Evolutionary conservation across 35 echinoderm and acorn worm species (phyloP), one percentile per base, ranked within the genome.

Genomic region (Apostichopus japonicus): DNA sequence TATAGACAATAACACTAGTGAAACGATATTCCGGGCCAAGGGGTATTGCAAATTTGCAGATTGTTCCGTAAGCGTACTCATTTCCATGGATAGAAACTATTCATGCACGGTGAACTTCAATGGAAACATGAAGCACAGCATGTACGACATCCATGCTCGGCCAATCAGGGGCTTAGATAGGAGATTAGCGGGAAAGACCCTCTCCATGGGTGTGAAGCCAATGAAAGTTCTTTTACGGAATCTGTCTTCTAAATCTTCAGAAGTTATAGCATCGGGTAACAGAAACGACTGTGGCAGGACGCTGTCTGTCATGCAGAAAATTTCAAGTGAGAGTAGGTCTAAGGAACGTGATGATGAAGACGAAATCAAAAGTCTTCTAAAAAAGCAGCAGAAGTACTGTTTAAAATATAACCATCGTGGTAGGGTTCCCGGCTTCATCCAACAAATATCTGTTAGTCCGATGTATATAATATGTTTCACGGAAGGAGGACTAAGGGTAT

Each of bases 231-330:
- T 33, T 24, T 44, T 90, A 11, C 5, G 6, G 4, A 72, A 90
- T 17, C 23, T 90, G 0, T 44, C 44, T 5, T 25, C 58, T 5
- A 65, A 53, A 16, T 25, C 21, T 67, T 21, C 24, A 8, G 13
- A 24, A 5, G 65, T 53, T 0, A 16, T 90, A 7, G 1, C 8
- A 5, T 73, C 87, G 1, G 87, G 87, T n/a, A 90, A 90, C 19
- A 90, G 87, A 52, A 52, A 90, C n/a, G n/a, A n/a, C n/a, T n/a
- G n/a, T n/a, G n/a, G n/a, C n/a, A n/a, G n/a, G n/a, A 33, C 87
- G 6, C 63, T 71, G 19, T 17, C 13, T 24, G 87, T 90, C 23
- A 71, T 90, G 58, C 87, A 90, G 53, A 90, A 90, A 90, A 90
- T 90, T 71, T 90, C 87, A 8, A 90, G 87, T 90, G 67, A 90